These are phyloP conservation scores for Metridium senile DNA, from an alignment of 92 coral and sea anemone species.

Conservation along the genomic window DNA sequence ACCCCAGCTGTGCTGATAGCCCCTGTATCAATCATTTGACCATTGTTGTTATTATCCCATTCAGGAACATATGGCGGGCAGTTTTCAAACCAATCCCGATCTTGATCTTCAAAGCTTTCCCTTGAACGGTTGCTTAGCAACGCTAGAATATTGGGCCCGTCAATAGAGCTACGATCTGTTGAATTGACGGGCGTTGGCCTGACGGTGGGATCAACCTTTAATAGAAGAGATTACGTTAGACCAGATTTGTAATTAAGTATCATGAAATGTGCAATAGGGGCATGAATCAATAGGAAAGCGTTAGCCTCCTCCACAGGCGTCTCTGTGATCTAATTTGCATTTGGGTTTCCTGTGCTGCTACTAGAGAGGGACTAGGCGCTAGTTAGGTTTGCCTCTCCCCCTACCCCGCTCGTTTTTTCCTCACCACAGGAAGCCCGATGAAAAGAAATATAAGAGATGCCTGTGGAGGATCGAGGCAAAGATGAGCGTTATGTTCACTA, in stretches of 20 bases:
- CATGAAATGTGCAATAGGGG: not conserved
- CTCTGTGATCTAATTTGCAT: too few relatives aligned
- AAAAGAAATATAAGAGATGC: too few relatives aligned
- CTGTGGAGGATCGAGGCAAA: too few relatives aligned
- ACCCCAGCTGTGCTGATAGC: too few relatives aligned
- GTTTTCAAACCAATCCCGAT: constrained; percentile 5
- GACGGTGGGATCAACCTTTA: not conserved
- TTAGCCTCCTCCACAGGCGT: not conserved
- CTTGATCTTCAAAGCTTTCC: not conserved
- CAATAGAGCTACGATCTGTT: not conserved
- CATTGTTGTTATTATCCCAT: not conserved
- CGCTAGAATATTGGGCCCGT: not conserved
- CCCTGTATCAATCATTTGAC: too few relatives aligned
- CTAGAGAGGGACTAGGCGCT: too few relatives aligned
- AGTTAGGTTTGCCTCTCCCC: too few relatives aligned
- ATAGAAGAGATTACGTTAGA: not conserved
- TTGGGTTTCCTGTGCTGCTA: too few relatives aligned
- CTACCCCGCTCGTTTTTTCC: too few relatives aligned
- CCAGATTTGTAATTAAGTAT: not conserved
- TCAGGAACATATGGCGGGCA: not conserved
- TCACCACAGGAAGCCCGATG: too few relatives aligned
- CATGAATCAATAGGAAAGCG: not conserved
- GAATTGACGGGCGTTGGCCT: not conserved
- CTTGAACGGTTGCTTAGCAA: not conserved
- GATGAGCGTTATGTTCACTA: too few relatives aligned